Evolutionary conservation across 2,888 invertebrate genomes (phyloP), one percentile per base, ranked within the genome.

Genomic region (Protodeltote pygarga): DNA sequence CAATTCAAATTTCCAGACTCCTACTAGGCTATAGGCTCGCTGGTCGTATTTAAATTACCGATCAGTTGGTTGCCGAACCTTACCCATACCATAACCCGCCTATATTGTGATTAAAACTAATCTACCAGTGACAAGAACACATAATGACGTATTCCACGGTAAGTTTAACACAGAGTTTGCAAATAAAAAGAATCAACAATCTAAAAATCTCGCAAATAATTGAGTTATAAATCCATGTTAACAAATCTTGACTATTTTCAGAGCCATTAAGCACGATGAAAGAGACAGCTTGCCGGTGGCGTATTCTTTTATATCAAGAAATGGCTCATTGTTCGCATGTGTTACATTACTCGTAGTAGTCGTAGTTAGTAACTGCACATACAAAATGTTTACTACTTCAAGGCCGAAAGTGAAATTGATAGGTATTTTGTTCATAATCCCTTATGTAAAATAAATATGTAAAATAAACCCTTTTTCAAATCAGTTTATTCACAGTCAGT

Each of bases 251-350:
- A 24, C 45, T 38, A 60, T 74, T 71, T 72, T 63, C 69, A 51
- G 61, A 66, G 58, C 63, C 66, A 73, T 68, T 73, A 68, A 71
- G 44, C 71, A 69, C 63, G 27, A 58, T 65, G 60, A 52, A 66
- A 65, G 68, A 53, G 54, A 55, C 54, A 48, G 34, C 41, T 58
- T 49, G 37, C 21, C 28, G 32, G 42, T 45, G 42, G 59, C 31
- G 51, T 51, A 58, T 67, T 66, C 60, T 66, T 70, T 66, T 58
- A 64, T 46, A 58, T 55, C 55, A 51, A 62, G 54, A 60, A 61
- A 68, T 68, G 50, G 61, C 51, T 54, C 54, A 64, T 71, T 69
- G 63, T 65, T 68, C 41, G 46, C 19, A 3, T n/a, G 24, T n/a
- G 38, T 45, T 58, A 45, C 13, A 39, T 47, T 41, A 52, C 33